Evolutionary conservation across 2,888 invertebrate genomes (phyloP).

Genomic region (Scaptomyza caliginosa): DNA sequence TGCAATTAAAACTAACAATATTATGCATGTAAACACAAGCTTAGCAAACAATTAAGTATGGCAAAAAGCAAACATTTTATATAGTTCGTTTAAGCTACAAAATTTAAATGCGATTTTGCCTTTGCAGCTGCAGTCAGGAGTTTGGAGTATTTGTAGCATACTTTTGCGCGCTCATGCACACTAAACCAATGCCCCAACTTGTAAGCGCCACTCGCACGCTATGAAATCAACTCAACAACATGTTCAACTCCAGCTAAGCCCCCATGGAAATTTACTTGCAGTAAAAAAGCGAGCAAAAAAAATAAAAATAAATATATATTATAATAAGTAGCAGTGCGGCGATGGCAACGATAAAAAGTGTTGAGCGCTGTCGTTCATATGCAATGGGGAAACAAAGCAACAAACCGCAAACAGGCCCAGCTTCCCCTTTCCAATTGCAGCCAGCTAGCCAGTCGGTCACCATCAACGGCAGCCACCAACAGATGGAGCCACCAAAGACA

Average conservation of each 20-base stretch:
- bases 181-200: constrained; percentile 54
- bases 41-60: constrained; percentile 20
- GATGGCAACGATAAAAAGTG: constrained; percentile 72
- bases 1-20: background rate
- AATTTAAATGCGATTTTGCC: constrained; percentile 44
- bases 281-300: constrained; percentile 12
- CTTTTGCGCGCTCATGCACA: constrained; percentile 51
- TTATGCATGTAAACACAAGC: background rate
- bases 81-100: constrained; percentile 18
- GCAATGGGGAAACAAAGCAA: constrained; percentile 71
- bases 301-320: constrained; percentile 37
- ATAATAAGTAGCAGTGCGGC: constrained; percentile 71
- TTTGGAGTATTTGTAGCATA: constrained; percentile 43
- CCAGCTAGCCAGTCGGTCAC: constrained; percentile 18
- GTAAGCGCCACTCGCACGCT: constrained; percentile 51
- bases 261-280: constrained; percentile 72
- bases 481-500: constrained; percentile 48
- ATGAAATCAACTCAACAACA: constrained; percentile 66
- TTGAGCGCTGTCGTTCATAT: constrained; percentile 75
- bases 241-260: constrained; percentile 55
- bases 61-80: constrained; percentile 22
- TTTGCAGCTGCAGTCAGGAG: constrained; percentile 19
- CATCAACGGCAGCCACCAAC: constrained; percentile 15
- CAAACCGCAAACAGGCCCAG: constrained; percentile 59
- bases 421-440: background rate